These are phyloP conservation scores for Rhamnusium bicolor DNA, from an alignment of 2,888 invertebrate species.

Conservation along the genomic window DNA sequence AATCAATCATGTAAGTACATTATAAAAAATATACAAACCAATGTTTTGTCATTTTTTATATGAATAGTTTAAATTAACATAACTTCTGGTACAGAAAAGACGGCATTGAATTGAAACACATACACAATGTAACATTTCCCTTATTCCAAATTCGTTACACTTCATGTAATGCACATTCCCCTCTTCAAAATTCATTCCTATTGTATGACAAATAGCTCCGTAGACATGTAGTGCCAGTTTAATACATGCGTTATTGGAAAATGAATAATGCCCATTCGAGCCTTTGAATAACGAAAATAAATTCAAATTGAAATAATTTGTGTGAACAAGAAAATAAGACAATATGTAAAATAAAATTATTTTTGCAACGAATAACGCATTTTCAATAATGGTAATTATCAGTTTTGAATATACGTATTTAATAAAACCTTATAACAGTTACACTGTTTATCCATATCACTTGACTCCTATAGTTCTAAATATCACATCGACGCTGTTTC, in stretches of 20 bases:
- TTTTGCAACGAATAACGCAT: too few relatives aligned
- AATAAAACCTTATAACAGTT: too few relatives aligned
- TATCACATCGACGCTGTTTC: too few relatives aligned
- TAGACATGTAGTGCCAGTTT: constrained; percentile 43
- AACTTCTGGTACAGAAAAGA: constrained; percentile 20
- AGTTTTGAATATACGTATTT: too few relatives aligned
- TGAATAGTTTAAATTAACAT: constrained; percentile 20
- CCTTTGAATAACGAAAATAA: constrained; percentile 16
- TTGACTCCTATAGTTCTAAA: too few relatives aligned
- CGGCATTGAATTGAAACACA: constrained; percentile 25
- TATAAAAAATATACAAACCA: neutral
- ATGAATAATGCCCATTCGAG: constrained; percentile 7
- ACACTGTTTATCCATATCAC: too few relatives aligned
- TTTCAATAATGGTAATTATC: too few relatives aligned
- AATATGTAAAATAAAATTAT: neutral
- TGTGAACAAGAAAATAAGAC: neutral
- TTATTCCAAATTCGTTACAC: constrained; percentile 56
- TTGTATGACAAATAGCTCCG: constrained; percentile 58
- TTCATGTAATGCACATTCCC: constrained; percentile 55
- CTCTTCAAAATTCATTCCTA: constrained; percentile 59
- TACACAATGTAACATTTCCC: constrained; percentile 32
- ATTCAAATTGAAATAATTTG: neutral
- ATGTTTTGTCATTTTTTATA: constrained; percentile 27
- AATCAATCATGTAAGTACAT: too few relatives aligned
- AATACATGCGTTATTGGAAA: constrained; percentile 17